Evolutionary conservation across 1,140 invertebrate genomes (phyloP), one percentile per base, ranked within the genome.

Genomic region (Apis mellifera): DNA sequence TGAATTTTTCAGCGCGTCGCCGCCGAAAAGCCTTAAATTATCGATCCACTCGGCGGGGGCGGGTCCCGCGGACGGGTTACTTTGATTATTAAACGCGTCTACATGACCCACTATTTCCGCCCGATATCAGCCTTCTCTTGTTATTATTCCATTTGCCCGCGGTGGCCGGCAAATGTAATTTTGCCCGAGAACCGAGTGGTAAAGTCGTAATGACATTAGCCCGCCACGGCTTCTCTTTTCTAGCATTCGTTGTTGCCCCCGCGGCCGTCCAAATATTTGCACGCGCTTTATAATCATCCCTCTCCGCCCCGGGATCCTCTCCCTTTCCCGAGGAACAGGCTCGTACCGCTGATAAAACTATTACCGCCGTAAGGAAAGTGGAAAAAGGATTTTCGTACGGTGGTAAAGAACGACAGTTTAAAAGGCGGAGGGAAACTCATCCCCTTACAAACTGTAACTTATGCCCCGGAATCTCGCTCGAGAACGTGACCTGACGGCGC

Each of bases 131-230:
- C 74, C 62, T 57, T 60, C 76, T 84, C 70, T 71, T 87, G 84
- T 87, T 86, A 86, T 87, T 88, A 84, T 84, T 78, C 62, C 86
- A 78, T 88, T 88, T 68, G 78, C 60, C 78, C 64, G 83, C 79
- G 32, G 5, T 54, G 42, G 19, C 55, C 74, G 81, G 84, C 84
- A 82, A 87, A 88, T 88, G 85, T 84, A 86, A 88, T 88, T 42
- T 87, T 87, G 85, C 83, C 73, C 79, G 85, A 87, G 85, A n/a
- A 88, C 85, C 85, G 66, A n/a, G n/a, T 85, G 79, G 83, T 76
- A 60, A 88, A 88, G 86, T 86, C 86, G 75, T 85, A 87, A 88
- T 85, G 78, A 82, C 83, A 87, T 87, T 88, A 87, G 65, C 71
- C 70, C 19, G 2, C 82, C 57, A 48, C 66, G 64, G 59, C 79